Evolutionary conservation across 2,888 invertebrate species (phyloP), one percentile per base, ranked within the genome.

Genomic region (Dysmachus trigonus): DNA sequence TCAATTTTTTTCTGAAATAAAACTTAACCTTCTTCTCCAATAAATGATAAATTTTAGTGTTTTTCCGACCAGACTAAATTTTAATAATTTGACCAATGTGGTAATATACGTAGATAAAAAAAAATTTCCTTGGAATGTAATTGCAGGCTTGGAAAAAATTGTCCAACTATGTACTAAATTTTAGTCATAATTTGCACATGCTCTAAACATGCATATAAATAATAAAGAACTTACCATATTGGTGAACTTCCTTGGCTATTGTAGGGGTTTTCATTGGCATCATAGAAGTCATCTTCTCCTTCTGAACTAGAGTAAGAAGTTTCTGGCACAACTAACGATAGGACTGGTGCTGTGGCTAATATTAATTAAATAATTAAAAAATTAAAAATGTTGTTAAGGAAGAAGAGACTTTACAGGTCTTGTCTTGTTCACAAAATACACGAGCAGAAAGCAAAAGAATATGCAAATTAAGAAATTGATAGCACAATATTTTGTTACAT

Each of bases 231-330:
- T 92, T 90, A 93, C 91, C 91, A 90, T 88, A 91, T 90, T 73
- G 92, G 92, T 88, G 91, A 91, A 87, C 89, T 91, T 86, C 91
- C 91, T 88, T 92, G 92, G 89, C 93, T 93, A 85, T 92, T 90
- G 88, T 93, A 93, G 18, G 93, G 93, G 87, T 94, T 95, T 90
- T 97, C 97, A 89, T 97, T 96, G 5, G 97, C 98, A 93, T 99
- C 99, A 91, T 95, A 99, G 93, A 97, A 98, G 92, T 98, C 97
- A 86, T 99, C 98, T 91, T 98, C 97, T 86, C 97, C 97, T 91
- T 99, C 99, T 38, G 98, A 98, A 90, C 98, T 98, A n/a, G 98
- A 99, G 92, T 98, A 99, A 0, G 98, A 98, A 87, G 96, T 97
- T 90, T 97, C 97, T 73, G 98, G 98, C 31, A 97, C 96, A 86